Conservation (phyloP, 2,113 vertebrate genomes). For the Phodopus roborovskii region DNA sequence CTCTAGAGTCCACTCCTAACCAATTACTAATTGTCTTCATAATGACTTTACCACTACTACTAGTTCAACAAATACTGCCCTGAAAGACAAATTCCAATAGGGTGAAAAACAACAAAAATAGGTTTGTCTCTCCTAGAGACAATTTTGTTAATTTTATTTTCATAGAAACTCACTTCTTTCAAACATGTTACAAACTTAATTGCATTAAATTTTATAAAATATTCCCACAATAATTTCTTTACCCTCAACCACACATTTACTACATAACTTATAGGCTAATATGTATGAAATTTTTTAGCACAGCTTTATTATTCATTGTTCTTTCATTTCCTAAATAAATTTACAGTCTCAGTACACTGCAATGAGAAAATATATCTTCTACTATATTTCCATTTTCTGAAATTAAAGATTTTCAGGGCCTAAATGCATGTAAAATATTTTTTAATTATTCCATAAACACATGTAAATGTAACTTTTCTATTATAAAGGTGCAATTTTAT, state of each 20-base stretch:
- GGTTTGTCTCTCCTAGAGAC: background rate
- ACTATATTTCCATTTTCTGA: background rate
- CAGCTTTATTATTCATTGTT: background rate
- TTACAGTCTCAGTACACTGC: background rate
- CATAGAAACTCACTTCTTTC: background rate
- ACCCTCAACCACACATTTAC: background rate
- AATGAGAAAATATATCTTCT: background rate
- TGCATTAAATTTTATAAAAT: background rate
- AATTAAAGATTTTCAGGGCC: background rate
- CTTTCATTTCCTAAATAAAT: background rate
- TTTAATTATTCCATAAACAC: background rate
- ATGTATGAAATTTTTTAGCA: background rate
- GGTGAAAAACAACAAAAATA: background rate
- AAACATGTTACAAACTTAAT: background rate
- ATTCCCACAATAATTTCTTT: background rate
- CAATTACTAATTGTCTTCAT: background rate
- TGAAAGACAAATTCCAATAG: background rate
- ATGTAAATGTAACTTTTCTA: background rate
- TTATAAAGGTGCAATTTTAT: background rate
- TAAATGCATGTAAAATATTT: background rate
- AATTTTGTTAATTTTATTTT: background rate
- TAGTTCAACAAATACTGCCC: conserved; percentile 2
- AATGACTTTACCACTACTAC: background rate
- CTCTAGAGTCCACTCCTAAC: background rate
- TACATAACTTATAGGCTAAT: background rate